Base-by-base conservation (phyloP, 2,797 vertebrate species). In the Mormyrops attenuatus region DNA sequence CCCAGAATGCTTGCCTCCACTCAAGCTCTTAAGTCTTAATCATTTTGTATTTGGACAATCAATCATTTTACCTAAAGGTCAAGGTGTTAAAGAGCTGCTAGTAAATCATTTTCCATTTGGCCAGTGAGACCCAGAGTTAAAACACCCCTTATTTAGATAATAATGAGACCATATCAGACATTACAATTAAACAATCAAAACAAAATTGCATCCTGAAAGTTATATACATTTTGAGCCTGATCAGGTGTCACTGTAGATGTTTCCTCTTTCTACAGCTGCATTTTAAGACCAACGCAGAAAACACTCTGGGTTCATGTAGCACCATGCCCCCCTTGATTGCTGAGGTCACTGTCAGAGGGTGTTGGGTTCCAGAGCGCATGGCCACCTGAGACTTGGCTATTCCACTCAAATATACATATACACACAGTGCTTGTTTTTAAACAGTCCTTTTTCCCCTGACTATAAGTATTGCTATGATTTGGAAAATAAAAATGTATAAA, bases 71-170 rank as follows among this genome's bases (percentile, higher is more conserved):
- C 38, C 41, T 11, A 44, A 82, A 47, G 66, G 13, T 38, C 38
- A 82, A 8, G 30, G 38, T 44, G 13, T 44, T 20, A 47, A 82
- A 82, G 30, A 82, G 34, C 3, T n/a, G 38, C 77, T 44, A 47
- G 7, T 47, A n/a, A 82, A 82, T 3, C n/a, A 7, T 9, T 47
- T 82, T 47, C 4, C 17, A 47, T 82, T 82, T n/a, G 77, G 38
- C 69, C 69, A 80, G 73, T 80, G 38, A 80, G 73, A 44, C 17
- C 38, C 38, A 44, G 38, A 44, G 73, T 80, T 80, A 80, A 73
- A 80, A 44, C 73, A 47, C 77, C 77, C 77, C 77, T 82, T 82
- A 47, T n/a, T 47, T 82, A 82, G 73, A 82, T 80, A 77, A 77
- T 30, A 34, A 86, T 87, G 20, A 60, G 55, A 87, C 30, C 0